Base-by-base conservation (phyloP, 92 coral and sea anemone genomes). In the Parazoanthus atlanticus region DNA sequence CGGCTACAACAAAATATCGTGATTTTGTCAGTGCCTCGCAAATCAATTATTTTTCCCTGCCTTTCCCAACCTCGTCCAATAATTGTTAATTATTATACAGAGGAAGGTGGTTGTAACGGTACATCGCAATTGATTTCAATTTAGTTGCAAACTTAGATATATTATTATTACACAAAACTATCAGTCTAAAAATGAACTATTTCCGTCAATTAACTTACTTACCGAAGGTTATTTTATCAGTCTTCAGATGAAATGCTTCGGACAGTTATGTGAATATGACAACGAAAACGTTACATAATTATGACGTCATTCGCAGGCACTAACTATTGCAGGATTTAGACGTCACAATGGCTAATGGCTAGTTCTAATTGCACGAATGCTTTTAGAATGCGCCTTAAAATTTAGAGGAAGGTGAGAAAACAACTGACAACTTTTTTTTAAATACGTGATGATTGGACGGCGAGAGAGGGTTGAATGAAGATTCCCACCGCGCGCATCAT, bases 271-370 rank as follows among this genome's bases (percentile, higher is more conserved):
- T 34, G 21, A 74, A 74, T 0, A 17, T 46, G 12, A n/a, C n/a
- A n/a, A 31, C n/a, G 32, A 74, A 25, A 31, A 33, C 28, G 0
- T 11, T 75, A 36, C 40, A 33, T 75, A 75, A 8, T 75, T 74
- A 75, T 36, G 79, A 75, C 79, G 79, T 75, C 49, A 75, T 36
- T 31, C 25, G 79, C 28, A 33, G 26, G 49, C 79, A 75, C 78
- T 74, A 74, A 74, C 26, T 74, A 33, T 15, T 31, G 72, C 7
- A 9, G 29, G 52, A 46, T 56, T 6, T 11, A 0, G 26, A 77
- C 79, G 90, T 79, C 85, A 79, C 52, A 88, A 88, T 79, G 1
- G 43, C 32, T 17, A 33, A 67, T 29, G 4, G 13, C 65, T 26
- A 56, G 33, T 19, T 30, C 26, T 86, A 75, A 86, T 86, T 85